Evolutionary conservation across 2,797 vertebrate genomes (phyloP).

Genomic region (Loriculus beryllinus): DNA sequence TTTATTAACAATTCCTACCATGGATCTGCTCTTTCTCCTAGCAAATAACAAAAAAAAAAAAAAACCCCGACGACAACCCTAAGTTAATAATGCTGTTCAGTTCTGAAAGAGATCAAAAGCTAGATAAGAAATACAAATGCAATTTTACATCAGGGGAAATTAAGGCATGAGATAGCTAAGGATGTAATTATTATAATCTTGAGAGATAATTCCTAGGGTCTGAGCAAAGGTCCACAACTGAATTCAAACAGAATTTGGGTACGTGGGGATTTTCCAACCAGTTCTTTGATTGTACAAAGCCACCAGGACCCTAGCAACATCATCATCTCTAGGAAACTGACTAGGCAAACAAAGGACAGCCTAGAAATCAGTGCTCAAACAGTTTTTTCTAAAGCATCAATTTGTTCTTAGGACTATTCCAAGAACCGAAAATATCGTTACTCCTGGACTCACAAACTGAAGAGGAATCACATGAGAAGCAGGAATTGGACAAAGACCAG

Average conservation of each 20-base stretch:
- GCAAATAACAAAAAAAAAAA: not conserved
- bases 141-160: not conserved
- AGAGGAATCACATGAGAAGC: not conserved
- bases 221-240: not conserved
- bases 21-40: not conserved
- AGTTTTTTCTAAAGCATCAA: not conserved
- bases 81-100: not conserved
- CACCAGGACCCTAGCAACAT: not conserved
- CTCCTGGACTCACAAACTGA: not conserved
- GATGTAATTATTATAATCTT: not conserved
- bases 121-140: not conserved
- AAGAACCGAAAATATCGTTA: constrained; percentile 8
- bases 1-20: not conserved
- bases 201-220: not conserved
- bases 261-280: not conserved
- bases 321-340: not conserved
- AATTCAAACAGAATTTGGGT: not conserved
- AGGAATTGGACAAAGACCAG: not conserved
- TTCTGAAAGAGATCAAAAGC: not conserved
- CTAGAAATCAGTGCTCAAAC: constrained; percentile 4
- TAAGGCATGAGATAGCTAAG: not conserved
- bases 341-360: not conserved
- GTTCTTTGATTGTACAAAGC: not conserved
- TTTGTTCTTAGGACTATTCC: constrained; percentile 31
- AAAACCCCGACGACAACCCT: too few species aligned